Evolutionary conservation across 2,888 invertebrate genomes (phyloP).

Genomic region (Pyrocoelia pectoralis): DNA sequence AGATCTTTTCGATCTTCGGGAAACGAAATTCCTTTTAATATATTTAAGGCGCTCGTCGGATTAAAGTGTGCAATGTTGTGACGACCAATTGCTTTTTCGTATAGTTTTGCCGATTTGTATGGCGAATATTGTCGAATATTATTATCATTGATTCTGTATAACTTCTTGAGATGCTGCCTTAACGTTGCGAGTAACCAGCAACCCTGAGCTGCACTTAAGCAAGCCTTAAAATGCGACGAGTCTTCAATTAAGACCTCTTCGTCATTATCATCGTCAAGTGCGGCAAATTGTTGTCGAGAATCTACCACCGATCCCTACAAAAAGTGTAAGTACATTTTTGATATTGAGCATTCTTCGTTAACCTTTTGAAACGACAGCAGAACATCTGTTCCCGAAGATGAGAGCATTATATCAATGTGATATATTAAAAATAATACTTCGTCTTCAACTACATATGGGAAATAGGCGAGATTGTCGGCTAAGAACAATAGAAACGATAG

Average conservation of each 20-base stretch:
- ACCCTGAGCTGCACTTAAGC: constrained; percentile 88
- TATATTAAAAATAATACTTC: constrained; percentile 96
- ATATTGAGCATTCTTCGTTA: too few relatives aligned
- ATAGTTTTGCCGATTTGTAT: too few relatives aligned
- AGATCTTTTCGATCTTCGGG: constrained; percentile 72
- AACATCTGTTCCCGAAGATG: constrained; percentile 90
- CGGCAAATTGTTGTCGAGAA: constrained; percentile 24
- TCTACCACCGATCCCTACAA: too few relatives aligned
- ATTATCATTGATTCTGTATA: constrained; percentile 91
- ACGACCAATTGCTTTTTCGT: constrained; percentile 91
- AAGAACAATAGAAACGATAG: constrained; percentile 91
- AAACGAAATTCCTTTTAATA: constrained; percentile 70
- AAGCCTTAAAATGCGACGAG: constrained; percentile 77
- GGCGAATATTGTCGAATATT: constrained; percentile 98
- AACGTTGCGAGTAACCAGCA: constrained; percentile 87
- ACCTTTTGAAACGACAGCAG: constrained; percentile 90
- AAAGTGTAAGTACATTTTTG: too few relatives aligned
- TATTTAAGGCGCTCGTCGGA: constrained; percentile 89
- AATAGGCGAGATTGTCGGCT: constrained; percentile 95
- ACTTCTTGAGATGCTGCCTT: constrained; percentile 91
- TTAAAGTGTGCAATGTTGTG: constrained; percentile 81
- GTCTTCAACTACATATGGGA: constrained; percentile 92
- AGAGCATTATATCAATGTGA: constrained; percentile 93
- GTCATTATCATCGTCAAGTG: constrained; percentile 81
- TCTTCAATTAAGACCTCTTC: constrained; percentile 74